Percentiles rank a stretch among this genome's conserved stretches.
phyloP scores from a whole-genome alignment of 2,888 invertebrate species.

The Thymelicus lineola region DNA sequence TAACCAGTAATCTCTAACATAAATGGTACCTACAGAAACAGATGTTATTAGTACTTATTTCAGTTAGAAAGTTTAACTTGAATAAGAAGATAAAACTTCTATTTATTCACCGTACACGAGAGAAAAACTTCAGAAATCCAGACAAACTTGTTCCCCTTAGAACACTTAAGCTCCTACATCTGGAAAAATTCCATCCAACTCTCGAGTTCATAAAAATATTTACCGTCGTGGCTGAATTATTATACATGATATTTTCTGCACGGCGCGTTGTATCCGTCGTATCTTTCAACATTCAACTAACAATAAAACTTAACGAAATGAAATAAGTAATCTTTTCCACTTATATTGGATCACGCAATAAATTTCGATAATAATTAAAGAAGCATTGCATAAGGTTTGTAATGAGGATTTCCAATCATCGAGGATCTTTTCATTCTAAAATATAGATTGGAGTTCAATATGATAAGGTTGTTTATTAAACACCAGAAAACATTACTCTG shows the following conservation, averaged over 20 bases:
- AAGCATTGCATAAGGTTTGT: no score
- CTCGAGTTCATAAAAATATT: constrained; percentile 15
- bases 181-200: constrained; percentile 24
- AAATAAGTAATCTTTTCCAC: constrained; percentile 1
- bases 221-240: constrained; percentile 8
- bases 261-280: not conserved
- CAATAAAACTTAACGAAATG: not conserved
- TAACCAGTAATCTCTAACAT: not conserved
- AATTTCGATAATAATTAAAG: no score
- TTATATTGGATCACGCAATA: no score
- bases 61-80: constrained; percentile 17
- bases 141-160: constrained; percentile 12
- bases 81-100: constrained; percentile 33
- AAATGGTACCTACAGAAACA: constrained; percentile 9
- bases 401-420: no score
- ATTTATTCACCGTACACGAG: constrained; percentile 33
- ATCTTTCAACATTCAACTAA: constrained; percentile 3
- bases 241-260: not conserved
- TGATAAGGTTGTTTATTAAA: no score
- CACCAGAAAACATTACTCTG: no score
- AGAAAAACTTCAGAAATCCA: constrained; percentile 26
- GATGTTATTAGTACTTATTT: constrained; percentile 26
- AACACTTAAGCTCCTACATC: constrained; percentile 19
- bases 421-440: not conserved
- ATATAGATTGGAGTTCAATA: no score